phyloP scores from a whole-genome alignment of 2,888 invertebrate genomes.

The Diaprepes abbreviatus region DNA sequence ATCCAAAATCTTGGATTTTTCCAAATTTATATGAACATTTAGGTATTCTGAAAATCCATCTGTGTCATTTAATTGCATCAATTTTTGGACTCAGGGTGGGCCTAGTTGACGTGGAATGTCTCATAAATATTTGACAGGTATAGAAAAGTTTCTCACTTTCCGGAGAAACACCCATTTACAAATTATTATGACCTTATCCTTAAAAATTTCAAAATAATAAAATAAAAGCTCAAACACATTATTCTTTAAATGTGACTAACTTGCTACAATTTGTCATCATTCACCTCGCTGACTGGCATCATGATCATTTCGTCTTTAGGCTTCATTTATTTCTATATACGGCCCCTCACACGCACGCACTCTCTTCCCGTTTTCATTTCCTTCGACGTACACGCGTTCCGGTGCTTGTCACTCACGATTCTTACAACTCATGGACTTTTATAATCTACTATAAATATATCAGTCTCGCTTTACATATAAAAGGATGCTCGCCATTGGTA shows the following conservation, averaged over 20 bases:
- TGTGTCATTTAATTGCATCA: no score
- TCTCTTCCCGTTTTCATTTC: slow-evolving; percentile 68
- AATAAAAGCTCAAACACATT: background rate
- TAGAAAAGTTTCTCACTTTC: no score
- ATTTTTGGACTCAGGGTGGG: no score
- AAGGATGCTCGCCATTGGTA: slow-evolving; percentile 56
- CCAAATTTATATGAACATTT: no score
- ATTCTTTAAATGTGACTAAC: slow-evolving; percentile 47
- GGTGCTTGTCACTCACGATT: slow-evolving; percentile 68
- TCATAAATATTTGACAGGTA: no score
- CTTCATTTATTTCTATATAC: slow-evolving; percentile 60
- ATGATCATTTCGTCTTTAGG: slow-evolving; percentile 68
- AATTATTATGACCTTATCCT: no score
- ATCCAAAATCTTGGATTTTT: no score
- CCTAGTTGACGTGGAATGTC: no score
- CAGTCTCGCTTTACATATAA: slow-evolving; percentile 67
- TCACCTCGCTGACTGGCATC: slow-evolving; percentile 63
- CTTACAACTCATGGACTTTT: slow-evolving; percentile 69
- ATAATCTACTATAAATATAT: slow-evolving; percentile 68
- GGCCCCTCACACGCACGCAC: slow-evolving; percentile 58
- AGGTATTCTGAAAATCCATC: no score
- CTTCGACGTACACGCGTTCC: slow-evolving; percentile 53
- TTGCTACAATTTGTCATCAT: slow-evolving; percentile 59
- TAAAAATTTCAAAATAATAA: background rate
- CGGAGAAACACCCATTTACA: no score